phyloP scores from a whole-genome alignment of 2,113 vertebrate genomes.

The Pedetes capensis region DNA sequence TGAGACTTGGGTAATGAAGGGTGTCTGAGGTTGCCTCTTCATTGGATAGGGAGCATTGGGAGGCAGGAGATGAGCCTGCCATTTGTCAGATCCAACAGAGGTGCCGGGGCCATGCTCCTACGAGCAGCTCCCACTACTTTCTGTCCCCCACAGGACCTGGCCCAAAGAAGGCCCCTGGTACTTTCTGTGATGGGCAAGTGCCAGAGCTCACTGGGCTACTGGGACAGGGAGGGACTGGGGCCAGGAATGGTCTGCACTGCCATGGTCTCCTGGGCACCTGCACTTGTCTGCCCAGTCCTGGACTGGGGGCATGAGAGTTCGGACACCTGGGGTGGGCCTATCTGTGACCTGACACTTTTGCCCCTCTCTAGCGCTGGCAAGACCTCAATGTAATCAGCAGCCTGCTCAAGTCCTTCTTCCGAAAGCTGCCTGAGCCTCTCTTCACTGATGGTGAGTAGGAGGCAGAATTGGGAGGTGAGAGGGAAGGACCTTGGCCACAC shows the following conservation, averaged over 20 bases:
- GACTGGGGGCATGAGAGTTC: not conserved
- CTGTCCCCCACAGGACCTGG: not conserved
- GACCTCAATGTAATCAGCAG: conserved; percentile 98
- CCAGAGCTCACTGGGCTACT: not conserved
- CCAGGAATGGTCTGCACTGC: not conserved
- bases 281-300: not conserved
- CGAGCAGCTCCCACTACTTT: not conserved
- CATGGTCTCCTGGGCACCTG: not conserved
- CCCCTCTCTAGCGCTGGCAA: conserved; percentile 91
- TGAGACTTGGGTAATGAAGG: not conserved
- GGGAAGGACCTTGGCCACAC: not conserved
- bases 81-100: not conserved
- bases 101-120: not conserved
- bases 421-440: conserved; percentile 96
- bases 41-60: not conserved
- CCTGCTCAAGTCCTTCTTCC: conserved; percentile 97
- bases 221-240: not conserved
- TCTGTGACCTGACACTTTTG: conserved; percentile 14
- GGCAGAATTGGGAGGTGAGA: not conserved
- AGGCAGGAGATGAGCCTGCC: not conserved
- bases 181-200: not conserved
- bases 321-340: not conserved
- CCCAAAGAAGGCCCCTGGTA: not conserved
- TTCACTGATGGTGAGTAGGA: conserved; percentile 94
- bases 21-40: not conserved